Evolutionary conservation across 2,888 invertebrate genomes (phyloP).

Genomic region (Drosophila villosipedis): DNA sequence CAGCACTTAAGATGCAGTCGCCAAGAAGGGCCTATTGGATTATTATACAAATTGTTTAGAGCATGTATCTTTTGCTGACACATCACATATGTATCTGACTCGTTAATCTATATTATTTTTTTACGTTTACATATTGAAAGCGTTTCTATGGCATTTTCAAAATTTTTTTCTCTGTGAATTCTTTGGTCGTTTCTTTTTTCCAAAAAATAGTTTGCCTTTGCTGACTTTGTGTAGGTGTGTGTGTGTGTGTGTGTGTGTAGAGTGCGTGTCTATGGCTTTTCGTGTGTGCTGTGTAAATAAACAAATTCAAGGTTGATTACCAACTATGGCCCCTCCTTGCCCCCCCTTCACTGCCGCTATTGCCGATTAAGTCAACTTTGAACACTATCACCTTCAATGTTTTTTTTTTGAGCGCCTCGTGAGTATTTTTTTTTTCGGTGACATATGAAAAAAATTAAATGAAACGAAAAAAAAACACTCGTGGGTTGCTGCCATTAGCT

Average conservation of each 20-base stretch:
- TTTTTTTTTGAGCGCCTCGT: conserved; percentile 37
- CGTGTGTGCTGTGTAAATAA: conserved; percentile 49
- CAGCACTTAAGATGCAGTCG: background rate
- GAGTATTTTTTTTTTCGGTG: conserved; percentile 60
- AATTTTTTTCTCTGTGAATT: conserved; percentile 8
- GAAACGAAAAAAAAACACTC: conserved; percentile 28
- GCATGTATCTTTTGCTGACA: conserved; percentile 2
- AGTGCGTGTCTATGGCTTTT: conserved; percentile 9
- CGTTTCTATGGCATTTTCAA: conserved; percentile 5
- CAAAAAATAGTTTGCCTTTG: conserved; percentile 32
- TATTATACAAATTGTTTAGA: background rate
- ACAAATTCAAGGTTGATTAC: conserved; percentile 80
- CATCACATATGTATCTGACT: conserved; percentile 1
- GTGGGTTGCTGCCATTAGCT: conserved; percentile 59
- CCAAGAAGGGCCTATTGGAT: background rate
- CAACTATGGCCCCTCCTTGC: conserved; percentile 38
- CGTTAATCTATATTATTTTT: conserved; percentile 12
- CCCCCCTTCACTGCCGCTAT: conserved; percentile 24
- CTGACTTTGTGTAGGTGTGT: conserved; percentile 21
- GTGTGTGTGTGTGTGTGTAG: conserved; percentile 18
- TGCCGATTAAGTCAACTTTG: conserved; percentile 29
- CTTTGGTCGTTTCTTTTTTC: conserved; percentile 23
- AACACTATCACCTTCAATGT: conserved; percentile 57
- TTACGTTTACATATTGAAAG: conserved; percentile 2
- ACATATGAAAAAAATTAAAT: conserved; percentile 52